A percentile compares a stretch with the other conserved stretches of the same genome.
These are phyloP conservation scores for Drymodes brunneopygia DNA, from an alignment of 2,113 vertebrate species.

Conservation along the genomic window DNA sequence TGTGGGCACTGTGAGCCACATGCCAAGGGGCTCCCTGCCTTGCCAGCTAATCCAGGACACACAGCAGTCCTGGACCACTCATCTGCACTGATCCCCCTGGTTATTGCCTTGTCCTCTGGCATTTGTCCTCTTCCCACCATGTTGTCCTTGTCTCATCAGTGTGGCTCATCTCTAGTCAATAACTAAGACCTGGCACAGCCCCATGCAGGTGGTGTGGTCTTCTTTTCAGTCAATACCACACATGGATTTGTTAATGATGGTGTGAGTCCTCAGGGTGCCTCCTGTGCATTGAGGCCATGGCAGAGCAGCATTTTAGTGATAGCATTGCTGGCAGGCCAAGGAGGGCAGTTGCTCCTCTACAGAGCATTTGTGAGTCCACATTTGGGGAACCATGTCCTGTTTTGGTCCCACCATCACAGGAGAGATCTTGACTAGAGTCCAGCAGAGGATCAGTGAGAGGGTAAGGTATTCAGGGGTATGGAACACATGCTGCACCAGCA, in stretches of 20 bases:
- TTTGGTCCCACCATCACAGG: not conserved
- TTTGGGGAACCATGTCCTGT: not conserved
- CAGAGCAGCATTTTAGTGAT: not conserved
- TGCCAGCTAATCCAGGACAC: not conserved
- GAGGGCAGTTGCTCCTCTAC: not conserved
- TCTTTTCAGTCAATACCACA: not conserved
- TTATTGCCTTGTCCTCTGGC: not conserved
- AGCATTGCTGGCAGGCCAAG: not conserved
- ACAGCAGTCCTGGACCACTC: not conserved
- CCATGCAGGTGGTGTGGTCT: not conserved
- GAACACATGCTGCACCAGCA: not conserved
- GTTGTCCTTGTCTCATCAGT: rapidly evolving
- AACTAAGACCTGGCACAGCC: not conserved
- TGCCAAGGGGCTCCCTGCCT: not conserved
- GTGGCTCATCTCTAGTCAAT: rapidly evolving
- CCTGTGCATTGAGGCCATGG: rapidly evolving
- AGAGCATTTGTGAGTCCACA: not conserved
- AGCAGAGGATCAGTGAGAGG: not conserved
- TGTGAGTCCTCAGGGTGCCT: not conserved
- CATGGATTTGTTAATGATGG: not conserved
- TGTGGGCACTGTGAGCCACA: not conserved
- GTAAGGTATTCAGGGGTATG: not conserved
- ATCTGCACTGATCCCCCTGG: not conserved
- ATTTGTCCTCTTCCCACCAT: not conserved
- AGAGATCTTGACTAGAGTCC: not conserved